Percentiles rank a stretch among this genome's conserved stretches.
These are phyloP conservation scores for Drosophila melanogaster DNA, from an alignment of 1,140 invertebrate genomes.

Conservation along the genomic window DNA sequence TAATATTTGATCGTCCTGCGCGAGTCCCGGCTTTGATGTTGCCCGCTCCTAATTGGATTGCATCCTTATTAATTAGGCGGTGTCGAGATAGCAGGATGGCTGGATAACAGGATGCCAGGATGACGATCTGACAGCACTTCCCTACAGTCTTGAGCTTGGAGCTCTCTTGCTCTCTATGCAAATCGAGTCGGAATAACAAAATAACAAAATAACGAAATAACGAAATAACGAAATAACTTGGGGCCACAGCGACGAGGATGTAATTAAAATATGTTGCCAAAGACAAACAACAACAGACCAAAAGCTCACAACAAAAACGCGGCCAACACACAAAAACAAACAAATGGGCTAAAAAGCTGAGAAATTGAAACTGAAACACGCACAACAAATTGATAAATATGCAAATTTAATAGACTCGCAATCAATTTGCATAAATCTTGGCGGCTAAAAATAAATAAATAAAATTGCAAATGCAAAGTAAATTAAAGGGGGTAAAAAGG, in stretches of 20 bases:
- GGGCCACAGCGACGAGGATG: conserved; percentile 49
- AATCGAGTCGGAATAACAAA: conserved; percentile 65
- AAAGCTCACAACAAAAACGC: conserved; percentile 8
- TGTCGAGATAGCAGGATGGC: conserved; percentile 36
- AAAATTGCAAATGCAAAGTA: conserved; percentile 49
- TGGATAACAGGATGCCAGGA: conserved; percentile 3
- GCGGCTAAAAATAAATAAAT: conserved; percentile 68
- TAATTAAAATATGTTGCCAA: conserved; percentile 80
- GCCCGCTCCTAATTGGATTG: conserved; percentile 69
- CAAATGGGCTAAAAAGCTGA: conserved; percentile 5
- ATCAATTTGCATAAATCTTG: conserved; percentile 78
- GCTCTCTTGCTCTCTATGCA: conserved; percentile 40
- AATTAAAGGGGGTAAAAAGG: conserved; percentile 11
- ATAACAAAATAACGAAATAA: conserved; percentile 47
- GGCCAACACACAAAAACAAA: conserved; percentile 39
- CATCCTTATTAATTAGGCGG: conserved; percentile 74
- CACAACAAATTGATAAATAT: conserved; percentile 79
- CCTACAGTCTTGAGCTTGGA: neutral
- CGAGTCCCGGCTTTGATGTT: conserved; percentile 60
- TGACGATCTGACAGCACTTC: conserved; percentile 7
- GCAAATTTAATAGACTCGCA: conserved; percentile 79
- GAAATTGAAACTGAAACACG: conserved; percentile 46
- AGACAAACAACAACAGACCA: conserved; percentile 57
- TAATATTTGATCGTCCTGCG: conserved; percentile 34
- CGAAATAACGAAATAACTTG: conserved; percentile 57